A percentile compares a stretch with the other conserved stretches of the same genome.
Conservation (phyloP, 1,140 invertebrate genomes). For the Drosophila arawakana region DNA sequence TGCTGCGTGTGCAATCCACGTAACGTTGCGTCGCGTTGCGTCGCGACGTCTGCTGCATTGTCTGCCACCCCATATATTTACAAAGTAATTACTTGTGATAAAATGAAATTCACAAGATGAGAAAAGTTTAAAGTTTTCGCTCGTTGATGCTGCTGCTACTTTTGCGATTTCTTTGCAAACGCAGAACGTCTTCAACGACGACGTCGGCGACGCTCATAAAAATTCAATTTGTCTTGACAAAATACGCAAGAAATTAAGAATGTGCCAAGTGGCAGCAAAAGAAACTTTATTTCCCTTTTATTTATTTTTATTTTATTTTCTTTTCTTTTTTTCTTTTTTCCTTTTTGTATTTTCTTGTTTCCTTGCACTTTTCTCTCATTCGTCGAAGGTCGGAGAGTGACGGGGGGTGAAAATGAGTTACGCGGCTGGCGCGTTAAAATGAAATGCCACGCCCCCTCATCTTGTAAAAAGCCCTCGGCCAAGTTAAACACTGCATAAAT, state of each 20-base stretch:
- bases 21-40: slow-evolving; percentile 13
- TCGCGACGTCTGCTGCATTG: slow-evolving; percentile 51
- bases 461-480: slow-evolving; percentile 48
- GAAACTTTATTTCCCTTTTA: slow-evolving; percentile 77
- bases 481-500: slow-evolving; percentile 80
- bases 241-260: slow-evolving; percentile 83
- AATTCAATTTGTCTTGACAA: slow-evolving; percentile 83
- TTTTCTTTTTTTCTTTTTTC: not conserved
- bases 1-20: slow-evolving; percentile 49
- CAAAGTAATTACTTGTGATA: slow-evolving; percentile 83
- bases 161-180: slow-evolving; percentile 65
- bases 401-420: slow-evolving; percentile 70
- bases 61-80: slow-evolving; percentile 70
- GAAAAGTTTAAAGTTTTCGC: slow-evolving; percentile 80
- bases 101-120: slow-evolving; percentile 81
- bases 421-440: slow-evolving; percentile 73
- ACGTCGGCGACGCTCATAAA: slow-evolving; percentile 69
- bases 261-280: slow-evolving; percentile 80
- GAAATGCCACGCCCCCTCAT: slow-evolving; percentile 61
- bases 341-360: slow-evolving; percentile 15
- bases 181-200: slow-evolving; percentile 30
- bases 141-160: slow-evolving; percentile 24
- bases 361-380: slow-evolving; percentile 35
- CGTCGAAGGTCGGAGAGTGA: slow-evolving; percentile 21
- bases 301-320: slow-evolving; percentile 43